A percentile compares a stretch with the other conserved stretches of the same genome.
Evolutionary conservation across 2,888 invertebrate genomes (phyloP).

Genomic region (Rhingia campestris): DNA sequence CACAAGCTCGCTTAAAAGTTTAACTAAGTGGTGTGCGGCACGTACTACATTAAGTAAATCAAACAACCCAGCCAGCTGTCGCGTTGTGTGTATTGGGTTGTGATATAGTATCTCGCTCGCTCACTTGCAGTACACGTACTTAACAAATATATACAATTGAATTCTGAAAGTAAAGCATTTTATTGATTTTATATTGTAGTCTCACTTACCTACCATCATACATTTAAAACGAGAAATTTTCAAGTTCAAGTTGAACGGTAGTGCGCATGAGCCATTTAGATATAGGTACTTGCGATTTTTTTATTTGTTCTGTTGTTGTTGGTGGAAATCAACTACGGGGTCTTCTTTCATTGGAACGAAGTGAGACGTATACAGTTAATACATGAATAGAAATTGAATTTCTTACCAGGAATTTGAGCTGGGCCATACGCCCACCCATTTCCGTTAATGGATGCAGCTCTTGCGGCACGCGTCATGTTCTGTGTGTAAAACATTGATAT

Average conservation of each 20-base stretch:
- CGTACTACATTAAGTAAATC: constrained; percentile 10
- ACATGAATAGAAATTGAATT: constrained; percentile 58
- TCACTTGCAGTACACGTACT: constrained; percentile 31
- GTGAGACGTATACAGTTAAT: too few species aligned
- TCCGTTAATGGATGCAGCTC: constrained; percentile 49
- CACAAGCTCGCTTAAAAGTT: neutral
- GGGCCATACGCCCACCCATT: constrained; percentile 34
- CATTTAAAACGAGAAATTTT: constrained; percentile 76
- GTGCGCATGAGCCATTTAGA: constrained; percentile 78
- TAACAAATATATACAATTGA: constrained; percentile 23
- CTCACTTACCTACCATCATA: constrained; percentile 74
- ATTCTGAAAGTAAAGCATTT: constrained; percentile 71
- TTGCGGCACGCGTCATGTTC: constrained; percentile 56
- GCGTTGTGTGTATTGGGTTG: constrained; percentile 42
- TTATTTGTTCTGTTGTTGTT: constrained; percentile 34
- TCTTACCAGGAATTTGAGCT: neutral
- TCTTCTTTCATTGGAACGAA: constrained; percentile 24
- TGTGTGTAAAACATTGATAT: constrained; percentile 15
- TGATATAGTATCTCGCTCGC: constrained; percentile 3
- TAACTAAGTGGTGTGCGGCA: constrained; percentile 10
- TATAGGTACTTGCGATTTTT: constrained; percentile 22
- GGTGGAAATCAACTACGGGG: constrained; percentile 73
- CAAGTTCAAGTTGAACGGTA: constrained; percentile 82
- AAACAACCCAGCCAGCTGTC: constrained; percentile 9
- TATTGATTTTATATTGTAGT: constrained; percentile 72